Evolutionary conservation across 2,888 invertebrate species (phyloP), one percentile per base, ranked within the genome.

Genomic region (Rhyacophila evoluta): DNA sequence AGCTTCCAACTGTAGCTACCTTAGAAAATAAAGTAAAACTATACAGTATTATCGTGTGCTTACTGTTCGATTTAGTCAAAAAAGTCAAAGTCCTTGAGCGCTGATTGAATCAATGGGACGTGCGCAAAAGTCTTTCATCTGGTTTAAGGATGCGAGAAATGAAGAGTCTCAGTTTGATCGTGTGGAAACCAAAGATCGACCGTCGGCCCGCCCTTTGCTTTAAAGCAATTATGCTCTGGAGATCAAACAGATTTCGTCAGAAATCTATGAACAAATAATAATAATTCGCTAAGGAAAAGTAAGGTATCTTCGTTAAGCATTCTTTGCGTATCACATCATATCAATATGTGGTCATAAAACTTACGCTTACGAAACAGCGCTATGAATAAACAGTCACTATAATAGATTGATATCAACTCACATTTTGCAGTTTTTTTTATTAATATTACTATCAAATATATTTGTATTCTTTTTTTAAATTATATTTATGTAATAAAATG

Each of bases 31-130:
- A n/a, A n/a, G n/a, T n/a, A n/a, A n/a, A n/a, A n/a, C n/a, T n/a
- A n/a, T n/a, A n/a, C n/a, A n/a, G n/a, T n/a, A n/a, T n/a, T 55
- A 8, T 55, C 19, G 19, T 25, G 10, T 12, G 39, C 39, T 12
- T 39, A 15, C 12, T 39, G 25, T 19, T 2, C 25, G 15, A 5
- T 8, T 55, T 12, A 55, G 55, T 55, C n/a, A 55, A 12, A 15
- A 15, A 19, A 41, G 41, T 41, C 15, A 41, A 15, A 5, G 15
- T 19, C 55, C 55, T 55, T 55, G 55, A 55, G 19, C 25, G 55
- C 55, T 25, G 55, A 55, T 55, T 55, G 19, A 55, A 55, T 55
- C 55, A 55, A 55, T 19, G 55, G 55, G 19, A 55, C 55, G 55
- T 55, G 55, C 5, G 55, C 19, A 55, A 55, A 55, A 19, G 25